A percentile compares a stretch with the other conserved stretches of the same genome.
phyloP scores from a whole-genome alignment of 2,113 vertebrate species.

The Guaruba guarouba region DNA sequence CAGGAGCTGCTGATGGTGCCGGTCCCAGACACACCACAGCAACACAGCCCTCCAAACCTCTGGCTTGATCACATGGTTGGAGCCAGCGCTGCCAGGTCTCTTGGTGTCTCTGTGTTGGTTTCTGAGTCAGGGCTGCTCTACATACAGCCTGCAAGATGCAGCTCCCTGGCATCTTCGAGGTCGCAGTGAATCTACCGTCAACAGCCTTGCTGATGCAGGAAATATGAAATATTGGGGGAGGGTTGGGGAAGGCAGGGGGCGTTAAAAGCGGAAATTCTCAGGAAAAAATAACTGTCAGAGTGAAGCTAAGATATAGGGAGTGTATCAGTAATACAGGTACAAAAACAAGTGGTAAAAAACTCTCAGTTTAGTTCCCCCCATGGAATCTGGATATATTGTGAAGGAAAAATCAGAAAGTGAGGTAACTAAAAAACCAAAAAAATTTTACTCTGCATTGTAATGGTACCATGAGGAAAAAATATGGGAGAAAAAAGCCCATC shows the following conservation, averaged over 20 bases:
- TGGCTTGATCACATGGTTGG: rapidly evolving
- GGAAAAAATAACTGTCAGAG: not conserved
- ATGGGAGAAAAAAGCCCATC: conserved; percentile 17
- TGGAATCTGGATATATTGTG: not conserved
- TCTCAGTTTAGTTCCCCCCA: not conserved
- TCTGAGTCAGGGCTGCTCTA: not conserved
- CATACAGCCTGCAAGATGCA: not conserved
- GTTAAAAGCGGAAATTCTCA: not conserved
- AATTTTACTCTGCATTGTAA: not conserved
- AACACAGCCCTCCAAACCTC: not conserved
- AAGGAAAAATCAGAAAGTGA: conserved; percentile 11
- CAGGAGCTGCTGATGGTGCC: rapidly evolving
- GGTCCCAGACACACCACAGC: rapidly evolving
- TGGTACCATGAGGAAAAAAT: conserved; percentile 8
- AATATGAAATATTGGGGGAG: not conserved
- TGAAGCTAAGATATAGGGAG: not conserved
- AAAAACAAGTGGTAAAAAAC: not conserved
- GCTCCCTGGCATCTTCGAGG: not conserved
- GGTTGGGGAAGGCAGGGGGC: not conserved
- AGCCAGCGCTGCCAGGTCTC: not conserved
- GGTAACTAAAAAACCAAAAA: not conserved
- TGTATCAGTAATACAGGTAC: not conserved
- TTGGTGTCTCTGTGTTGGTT: not conserved
- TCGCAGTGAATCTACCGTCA: not conserved
- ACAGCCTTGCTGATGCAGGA: not conserved